phyloP scores from a whole-genome alignment of 2,888 invertebrate species.

The Caenorhabditis zanzibari region DNA sequence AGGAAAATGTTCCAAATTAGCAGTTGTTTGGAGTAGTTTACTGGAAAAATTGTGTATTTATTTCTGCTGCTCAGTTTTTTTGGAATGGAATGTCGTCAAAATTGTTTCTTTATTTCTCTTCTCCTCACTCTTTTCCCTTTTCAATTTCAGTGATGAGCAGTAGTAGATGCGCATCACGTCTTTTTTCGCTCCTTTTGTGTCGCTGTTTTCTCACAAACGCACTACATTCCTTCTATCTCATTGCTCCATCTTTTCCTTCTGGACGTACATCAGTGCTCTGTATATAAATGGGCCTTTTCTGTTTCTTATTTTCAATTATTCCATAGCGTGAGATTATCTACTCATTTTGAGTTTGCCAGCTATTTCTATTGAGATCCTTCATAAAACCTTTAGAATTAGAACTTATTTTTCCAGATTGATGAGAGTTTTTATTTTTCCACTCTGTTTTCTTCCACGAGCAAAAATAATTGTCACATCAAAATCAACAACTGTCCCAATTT shows the following conservation, averaged over 20 bases:
- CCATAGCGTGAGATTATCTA: slow-evolving; percentile 2
- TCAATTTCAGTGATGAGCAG: slow-evolving; percentile 48
- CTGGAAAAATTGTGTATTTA: neutral
- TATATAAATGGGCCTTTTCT: neutral
- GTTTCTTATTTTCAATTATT: slow-evolving; percentile 18
- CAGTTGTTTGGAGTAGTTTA: slow-evolving; percentile 27
- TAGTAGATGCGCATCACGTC: slow-evolving; percentile 34
- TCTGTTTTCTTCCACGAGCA: too few relatives aligned
- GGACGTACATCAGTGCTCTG: slow-evolving; percentile 1
- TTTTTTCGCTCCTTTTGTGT: slow-evolving; percentile 34
- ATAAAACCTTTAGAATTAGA: neutral
- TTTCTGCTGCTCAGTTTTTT: slow-evolving; percentile 13
- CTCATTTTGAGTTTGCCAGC: neutral
- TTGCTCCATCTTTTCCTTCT: slow-evolving; percentile 24
- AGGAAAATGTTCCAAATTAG: slow-evolving; percentile 20
- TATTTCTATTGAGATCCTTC: neutral
- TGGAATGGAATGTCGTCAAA: slow-evolving; percentile 33
- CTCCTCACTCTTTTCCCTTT: neutral
- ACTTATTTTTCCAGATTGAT: neutral
- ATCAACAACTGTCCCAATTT: neutral
- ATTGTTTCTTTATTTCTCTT: slow-evolving; percentile 51
- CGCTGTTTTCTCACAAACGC: slow-evolving; percentile 30
- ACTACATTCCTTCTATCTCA: slow-evolving; percentile 17
- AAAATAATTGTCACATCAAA: neutral
- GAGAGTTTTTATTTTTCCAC: too few relatives aligned